Evolutionary conservation across 1,140 invertebrate genomes (phyloP), one percentile per base, ranked within the genome.

Genomic region (Patella vulgata): DNA sequence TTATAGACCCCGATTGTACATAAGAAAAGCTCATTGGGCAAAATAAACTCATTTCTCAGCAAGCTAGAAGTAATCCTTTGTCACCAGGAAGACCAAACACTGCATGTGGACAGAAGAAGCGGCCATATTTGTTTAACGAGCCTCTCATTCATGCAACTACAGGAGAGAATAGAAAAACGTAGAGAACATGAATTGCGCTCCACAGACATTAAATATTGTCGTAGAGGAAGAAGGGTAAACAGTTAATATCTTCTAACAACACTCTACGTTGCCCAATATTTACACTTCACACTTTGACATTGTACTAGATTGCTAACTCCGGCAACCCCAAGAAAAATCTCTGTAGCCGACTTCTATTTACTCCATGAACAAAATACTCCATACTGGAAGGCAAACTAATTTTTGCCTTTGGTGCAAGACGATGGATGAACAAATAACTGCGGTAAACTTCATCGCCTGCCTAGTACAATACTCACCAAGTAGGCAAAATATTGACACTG

Each of bases 181-280:
- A 33, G 31, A 40, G 54, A 31, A 40, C 48, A 40, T 31, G 40
- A 58, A 52, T 47, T 27, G 43, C 52, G 39, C 44, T 55, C 52
- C 51, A 44, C 66, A 59, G 62, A 60, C 60, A 39, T 56, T 61
- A 69, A 69, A 69, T 69, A 64, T 69, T 69, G 61, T 63, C 46
- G 30, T 53, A 64, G 46, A 43, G 46, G 59, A 31, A 27, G 48
- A 50, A 46, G 62, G 58, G 66, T 58, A 64, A 69, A 69, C 66
- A 64, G 62, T 57, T 69, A 69, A 69, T 69, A 69, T 69, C 66
- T 69, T 69, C 28, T 58, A 64, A 60, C 52, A 69, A 69, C 66
- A 69, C 57, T 54, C 30, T 28, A 33, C 50, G 27, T 55, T 39
- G 54, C 46, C 33, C 52, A 21, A 36, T 69, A 51, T 69, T 69